Evolutionary conservation across 2,797 vertebrate species (phyloP).

Genomic region (Myotis planiceps): DNA sequence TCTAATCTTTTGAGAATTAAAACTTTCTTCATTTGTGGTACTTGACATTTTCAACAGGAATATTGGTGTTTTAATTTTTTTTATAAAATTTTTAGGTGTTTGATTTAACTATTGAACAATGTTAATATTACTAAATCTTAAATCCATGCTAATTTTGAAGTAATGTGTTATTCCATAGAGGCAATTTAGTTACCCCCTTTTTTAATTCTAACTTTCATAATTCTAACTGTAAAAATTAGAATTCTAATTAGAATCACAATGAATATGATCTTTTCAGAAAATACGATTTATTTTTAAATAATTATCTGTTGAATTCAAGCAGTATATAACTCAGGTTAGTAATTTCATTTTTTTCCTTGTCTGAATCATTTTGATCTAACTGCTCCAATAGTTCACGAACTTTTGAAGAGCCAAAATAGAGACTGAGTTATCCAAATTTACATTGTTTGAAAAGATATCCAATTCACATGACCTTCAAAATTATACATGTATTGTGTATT

Average conservation of each 20-base stretch:
- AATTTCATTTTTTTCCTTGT: background rate
- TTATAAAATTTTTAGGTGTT: background rate
- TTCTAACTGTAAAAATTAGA: background rate
- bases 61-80: conserved; percentile 6
- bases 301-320: background rate
- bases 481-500: background rate
- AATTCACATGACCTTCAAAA: background rate
- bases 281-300: background rate
- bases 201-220: background rate
- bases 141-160: background rate
- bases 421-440: background rate
- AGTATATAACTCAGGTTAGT: background rate
- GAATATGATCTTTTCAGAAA: background rate
- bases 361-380: background rate
- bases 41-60: conserved; percentile 40
- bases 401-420: background rate
- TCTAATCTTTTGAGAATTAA: conserved; percentile 16
- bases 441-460: background rate
- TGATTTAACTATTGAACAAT: background rate
- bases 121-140: conserved; percentile 44
- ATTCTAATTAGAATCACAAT: background rate
- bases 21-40: background rate
- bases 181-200: background rate
- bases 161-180: background rate
- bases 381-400: background rate